These are phyloP conservation scores for Notiomystis cincta DNA, from an alignment of 2,113 vertebrate species.

Conservation along the genomic window DNA sequence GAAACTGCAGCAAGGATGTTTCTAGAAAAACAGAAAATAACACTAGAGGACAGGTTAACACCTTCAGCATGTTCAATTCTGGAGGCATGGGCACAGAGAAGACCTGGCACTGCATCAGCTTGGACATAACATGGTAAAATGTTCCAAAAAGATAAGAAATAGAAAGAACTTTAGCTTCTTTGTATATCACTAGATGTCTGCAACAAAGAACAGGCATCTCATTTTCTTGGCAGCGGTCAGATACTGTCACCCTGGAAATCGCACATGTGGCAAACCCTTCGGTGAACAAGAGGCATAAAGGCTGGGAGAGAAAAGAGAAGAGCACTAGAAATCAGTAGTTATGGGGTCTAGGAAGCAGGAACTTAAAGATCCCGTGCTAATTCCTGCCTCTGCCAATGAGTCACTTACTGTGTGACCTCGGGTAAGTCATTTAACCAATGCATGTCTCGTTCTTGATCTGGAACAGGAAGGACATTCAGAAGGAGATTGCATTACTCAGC, in stretches of 20 bases:
- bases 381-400: not conserved
- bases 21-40: not conserved
- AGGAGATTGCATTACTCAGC: not conserved
- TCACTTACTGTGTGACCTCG: not conserved
- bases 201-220: not conserved
- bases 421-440: not conserved
- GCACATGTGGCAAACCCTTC: not conserved
- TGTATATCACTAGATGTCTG: not conserved
- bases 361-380: not conserved
- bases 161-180: not conserved
- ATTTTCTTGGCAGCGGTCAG: not conserved
- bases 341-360: not conserved
- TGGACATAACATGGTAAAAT: not conserved
- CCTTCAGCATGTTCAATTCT: not conserved
- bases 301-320: not conserved
- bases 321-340: not conserved
- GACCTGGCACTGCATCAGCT: not conserved
- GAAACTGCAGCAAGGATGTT: not conserved
- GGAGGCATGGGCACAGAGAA: not conserved
- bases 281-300: not conserved
- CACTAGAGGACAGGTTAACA: not conserved
- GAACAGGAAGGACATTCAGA: conserved; percentile 9
- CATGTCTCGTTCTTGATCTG: not conserved
- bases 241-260: not conserved
- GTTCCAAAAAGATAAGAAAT: not conserved